Base-by-base conservation (phyloP, 2,888 invertebrate genomes). In the Acrobasis suavella region DNA sequence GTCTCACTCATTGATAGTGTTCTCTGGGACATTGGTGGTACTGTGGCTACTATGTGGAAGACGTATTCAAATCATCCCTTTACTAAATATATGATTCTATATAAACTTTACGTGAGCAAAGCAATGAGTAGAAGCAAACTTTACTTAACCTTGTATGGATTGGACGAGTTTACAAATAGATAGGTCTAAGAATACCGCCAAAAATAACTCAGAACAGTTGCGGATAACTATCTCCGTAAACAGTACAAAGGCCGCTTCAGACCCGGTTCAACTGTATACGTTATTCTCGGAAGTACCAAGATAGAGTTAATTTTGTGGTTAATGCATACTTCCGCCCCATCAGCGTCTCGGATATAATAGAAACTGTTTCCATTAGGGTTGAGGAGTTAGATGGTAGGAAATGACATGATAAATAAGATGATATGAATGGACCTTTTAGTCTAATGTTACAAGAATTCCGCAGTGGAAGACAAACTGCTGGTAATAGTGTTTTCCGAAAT, bases 251-350 rank as follows among this genome's bases (percentile, higher is more conserved):
- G 54, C 54, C 54, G 37, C 37, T 38, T 54, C 14, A 37, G 37
- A 54, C 37, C 15, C 10, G 15, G 54, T 55, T 55, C 54, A 46
- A 17, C 56, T 56, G 32, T 49, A 56, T 42, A 60, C 38, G 14
- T 54, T 65, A 65, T 73, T 72, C 73, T 69, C 50, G 17, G 72
- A 75, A 73, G 16, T 22, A 64, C 69, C 71, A 74, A 70, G 69
- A 67, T 67, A 60, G 60, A 68, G 65, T 67, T 73, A 50, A 69
- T 71, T 69, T 69, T 63, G 64, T 64, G 65, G 60, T 66, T 72
- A 77, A 78, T 75, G 74, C 70, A 65, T 60, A 68, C 72, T 74
- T 82, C 81, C 79, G 76, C 62, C 62, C 60, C 63, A 65, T 64
- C 60, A 66, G 64, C 52, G 62, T 60, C 60, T 55, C 54, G 50